phyloP scores from a whole-genome alignment of 2,113 vertebrate species.

The Chitala chitala region DNA sequence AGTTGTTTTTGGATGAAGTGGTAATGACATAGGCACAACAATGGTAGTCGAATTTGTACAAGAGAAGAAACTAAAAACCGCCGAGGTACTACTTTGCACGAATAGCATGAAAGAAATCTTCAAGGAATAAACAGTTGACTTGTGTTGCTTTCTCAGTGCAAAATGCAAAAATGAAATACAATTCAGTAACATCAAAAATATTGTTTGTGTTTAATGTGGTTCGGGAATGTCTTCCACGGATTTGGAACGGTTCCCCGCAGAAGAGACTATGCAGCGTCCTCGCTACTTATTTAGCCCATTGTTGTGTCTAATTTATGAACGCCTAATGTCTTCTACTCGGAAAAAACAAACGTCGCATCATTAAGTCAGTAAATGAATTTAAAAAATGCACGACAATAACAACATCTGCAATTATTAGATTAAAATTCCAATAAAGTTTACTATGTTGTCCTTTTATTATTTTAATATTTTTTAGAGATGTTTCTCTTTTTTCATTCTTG shows the following conservation, averaged over 20 bases:
- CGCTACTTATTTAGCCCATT: slow-evolving; percentile 15
- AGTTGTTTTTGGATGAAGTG: no score
- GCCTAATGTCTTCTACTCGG: slow-evolving; percentile 10
- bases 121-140: background rate
- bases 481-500: slow-evolving; percentile 2
- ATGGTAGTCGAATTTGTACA: no score
- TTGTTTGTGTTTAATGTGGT: slow-evolving; percentile 2
- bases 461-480: background rate
- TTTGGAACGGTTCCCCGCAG: background rate
- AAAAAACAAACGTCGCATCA: slow-evolving; percentile 10
- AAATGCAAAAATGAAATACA: slow-evolving; percentile 18
- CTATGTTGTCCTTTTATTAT: background rate
- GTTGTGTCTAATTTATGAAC: slow-evolving; percentile 18
- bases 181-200: background rate
- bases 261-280: background rate
- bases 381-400: slow-evolving; percentile 9
- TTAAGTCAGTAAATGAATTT: slow-evolving; percentile 12
- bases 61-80: no score
- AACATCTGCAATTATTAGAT: slow-evolving; percentile 11
- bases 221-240: background rate
- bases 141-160: background rate
- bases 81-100: no score
- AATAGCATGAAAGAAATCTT: no score
- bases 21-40: no score
- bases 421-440: slow-evolving; percentile 21